These are phyloP conservation scores for Yasuhikotakia modesta DNA, from an alignment of 2,797 vertebrate species.

Conservation along the genomic window DNA sequence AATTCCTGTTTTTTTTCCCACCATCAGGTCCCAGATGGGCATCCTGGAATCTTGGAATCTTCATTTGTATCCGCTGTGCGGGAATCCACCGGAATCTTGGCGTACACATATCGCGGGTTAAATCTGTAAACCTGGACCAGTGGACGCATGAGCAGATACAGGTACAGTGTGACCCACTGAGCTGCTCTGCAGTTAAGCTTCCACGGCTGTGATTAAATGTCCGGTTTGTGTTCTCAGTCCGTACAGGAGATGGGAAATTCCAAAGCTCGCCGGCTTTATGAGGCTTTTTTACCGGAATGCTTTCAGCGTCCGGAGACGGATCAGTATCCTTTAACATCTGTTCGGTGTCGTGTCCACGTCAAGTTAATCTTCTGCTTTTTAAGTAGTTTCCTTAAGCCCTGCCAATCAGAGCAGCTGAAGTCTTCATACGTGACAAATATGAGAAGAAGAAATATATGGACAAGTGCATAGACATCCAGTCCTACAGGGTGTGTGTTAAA, in stretches of 20 bases:
- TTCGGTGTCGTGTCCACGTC: neutral
- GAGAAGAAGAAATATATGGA: constrained; percentile 98
- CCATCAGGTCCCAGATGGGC: constrained; percentile 94
- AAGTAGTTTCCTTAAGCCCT: constrained; percentile 73
- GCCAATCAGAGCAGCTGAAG: constrained; percentile 83
- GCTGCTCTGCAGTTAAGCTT: neutral
- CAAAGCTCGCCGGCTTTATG: constrained; percentile 93
- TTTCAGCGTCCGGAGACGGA: constrained; percentile 95
- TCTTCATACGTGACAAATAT: constrained; percentile 96
- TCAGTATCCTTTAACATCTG: constrained; percentile 78
- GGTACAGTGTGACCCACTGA: constrained; percentile 70
- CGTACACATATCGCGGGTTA: constrained; percentile 97
- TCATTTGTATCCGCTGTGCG: constrained; percentile 96
- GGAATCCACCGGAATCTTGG: constrained; percentile 97
- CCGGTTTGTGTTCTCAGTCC: constrained; percentile 75
- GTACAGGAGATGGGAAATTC: constrained; percentile 98
- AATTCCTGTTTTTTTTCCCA: neutral
- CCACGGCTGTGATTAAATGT: neutral
- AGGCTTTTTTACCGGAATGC: constrained; percentile 93
- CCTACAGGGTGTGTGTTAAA: constrained; percentile 92
- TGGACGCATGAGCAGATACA: constrained; percentile 99
- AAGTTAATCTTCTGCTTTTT: neutral
- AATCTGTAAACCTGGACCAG: constrained; percentile 97
- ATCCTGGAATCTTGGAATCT: constrained; percentile 97
- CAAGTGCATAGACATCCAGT: constrained; percentile 89